Percentiles rank a stretch among this genome's conserved stretches.
Evolutionary conservation across 64 coral and sea anemone species (phyloP).

Genomic region (Acropora yongei): DNA sequence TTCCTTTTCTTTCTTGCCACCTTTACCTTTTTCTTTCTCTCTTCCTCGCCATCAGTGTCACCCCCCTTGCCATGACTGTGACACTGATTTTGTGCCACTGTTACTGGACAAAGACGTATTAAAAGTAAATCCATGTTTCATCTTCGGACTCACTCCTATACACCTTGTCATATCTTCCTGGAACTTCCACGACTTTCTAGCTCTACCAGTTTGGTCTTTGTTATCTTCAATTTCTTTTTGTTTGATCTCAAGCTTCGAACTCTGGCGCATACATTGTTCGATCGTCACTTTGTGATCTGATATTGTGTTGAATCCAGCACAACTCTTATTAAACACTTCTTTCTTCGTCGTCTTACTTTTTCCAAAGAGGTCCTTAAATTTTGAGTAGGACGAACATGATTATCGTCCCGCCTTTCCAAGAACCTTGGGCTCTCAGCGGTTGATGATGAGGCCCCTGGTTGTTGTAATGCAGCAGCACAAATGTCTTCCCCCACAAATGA

Average conservation of each 20-base stretch:
- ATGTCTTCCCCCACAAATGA: not conserved
- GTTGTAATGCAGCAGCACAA: not conserved
- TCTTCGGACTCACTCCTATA: not conserved
- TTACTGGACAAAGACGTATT: not conserved
- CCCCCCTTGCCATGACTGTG: not conserved
- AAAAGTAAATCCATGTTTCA: slow-evolving; percentile 11
- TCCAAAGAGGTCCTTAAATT: slow-evolving; percentile 19
- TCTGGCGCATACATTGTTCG: slow-evolving; percentile 35
- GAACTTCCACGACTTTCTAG: slow-evolving; percentile 25
- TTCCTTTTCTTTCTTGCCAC: slow-evolving; percentile 48
- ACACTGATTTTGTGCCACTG: not conserved
- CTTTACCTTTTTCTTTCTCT: not conserved
- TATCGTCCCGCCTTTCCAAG: slow-evolving; percentile 26
- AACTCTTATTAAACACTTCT: slow-evolving; percentile 36
- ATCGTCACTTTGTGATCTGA: not conserved
- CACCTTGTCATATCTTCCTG: not conserved
- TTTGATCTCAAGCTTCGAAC: not conserved
- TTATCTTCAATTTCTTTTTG: slow-evolving; percentile 30
- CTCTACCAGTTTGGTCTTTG: not conserved
- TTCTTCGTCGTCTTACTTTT: slow-evolving; percentile 17
- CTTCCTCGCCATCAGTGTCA: slow-evolving; percentile 17
- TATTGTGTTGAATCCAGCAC: not conserved
- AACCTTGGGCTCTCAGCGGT: not conserved
- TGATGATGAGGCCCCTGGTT: not conserved
- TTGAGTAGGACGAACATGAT: slow-evolving; percentile 7